Base-by-base conservation (phyloP, 2,797 vertebrate species). In the Ptychadena robeensis region DNA sequence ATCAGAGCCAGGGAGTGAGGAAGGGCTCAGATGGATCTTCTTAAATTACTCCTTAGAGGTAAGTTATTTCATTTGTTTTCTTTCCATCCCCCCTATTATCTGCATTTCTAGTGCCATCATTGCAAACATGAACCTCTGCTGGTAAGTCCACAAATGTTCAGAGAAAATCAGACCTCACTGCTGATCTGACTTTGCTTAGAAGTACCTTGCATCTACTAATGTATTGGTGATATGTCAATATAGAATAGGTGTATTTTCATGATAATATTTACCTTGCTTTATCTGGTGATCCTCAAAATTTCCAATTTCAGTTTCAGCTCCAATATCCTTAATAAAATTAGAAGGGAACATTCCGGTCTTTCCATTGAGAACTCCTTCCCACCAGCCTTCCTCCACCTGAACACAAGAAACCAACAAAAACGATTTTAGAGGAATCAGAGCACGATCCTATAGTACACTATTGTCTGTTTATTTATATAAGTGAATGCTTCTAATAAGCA, bases 371-470 rank as follows among this genome's bases (percentile, higher is more conserved):
- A 92, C 59, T 7, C 98, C 98, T 91, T 99, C 97, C 96, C 96
- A 99, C 97, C 98, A 99, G 87, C 98, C 98, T 88, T 99, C 98
- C 88, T 99, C 98, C 73, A 98, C 97, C 97, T 99, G 40, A 25
- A 81, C 8, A 74, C 8, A 73, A 35, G 7, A 53, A 85, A 63
- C 34, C 63, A 1, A 82, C 5, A 75, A 8, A 4, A 48, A 27
- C 48, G 48, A 6, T 4, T 6, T 53, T 22, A 53, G 18, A n/a
- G 15, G 44, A 53, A 53, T 53, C 18, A 4, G 18, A 22, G 10
- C 1, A 53, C 8, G 18, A 22, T 53, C 22, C 5, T 8, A 0
- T 53, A 22, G 4, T 48, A 48, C 40, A 15, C 15, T 15, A 3
- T 38, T 5, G 18, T 22, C 2, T 22, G 18, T 4, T 22, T 4